Evolutionary conservation across 2,888 invertebrate species (phyloP).

Genomic region (Fissipunctia ypsillon): DNA sequence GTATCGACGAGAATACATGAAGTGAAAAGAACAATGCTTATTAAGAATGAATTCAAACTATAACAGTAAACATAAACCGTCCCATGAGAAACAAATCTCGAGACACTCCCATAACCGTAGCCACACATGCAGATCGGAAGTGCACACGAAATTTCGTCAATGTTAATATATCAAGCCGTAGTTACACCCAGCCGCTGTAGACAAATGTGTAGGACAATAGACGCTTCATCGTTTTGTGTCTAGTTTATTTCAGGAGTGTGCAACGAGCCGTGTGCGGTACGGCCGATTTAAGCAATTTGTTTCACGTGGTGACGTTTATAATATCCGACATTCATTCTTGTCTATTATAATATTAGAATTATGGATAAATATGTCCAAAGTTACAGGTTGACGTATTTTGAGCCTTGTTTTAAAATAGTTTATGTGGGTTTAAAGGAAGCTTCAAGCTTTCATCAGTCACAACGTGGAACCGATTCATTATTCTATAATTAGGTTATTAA

Average conservation of each 20-base stretch:
- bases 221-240: conserved; percentile 76
- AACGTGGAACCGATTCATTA: conserved; percentile 30
- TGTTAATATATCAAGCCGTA: conserved; percentile 61
- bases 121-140: conserved; percentile 67
- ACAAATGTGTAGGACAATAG: conserved; percentile 66
- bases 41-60: background rate
- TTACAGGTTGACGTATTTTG: conserved; percentile 18
- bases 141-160: conserved; percentile 60
- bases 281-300: conserved; percentile 78
- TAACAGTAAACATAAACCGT: conserved; percentile 22
- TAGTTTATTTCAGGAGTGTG: conserved; percentile 81
- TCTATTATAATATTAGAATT: conserved; percentile 37
- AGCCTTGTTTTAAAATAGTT: conserved; percentile 11
- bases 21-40: conserved; percentile 3
- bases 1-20: background rate
- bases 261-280: conserved; percentile 73
- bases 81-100: conserved; percentile 50
- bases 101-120: conserved; percentile 58
- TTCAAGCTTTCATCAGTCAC: conserved; percentile 35
- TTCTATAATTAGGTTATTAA: conserved; percentile 44
- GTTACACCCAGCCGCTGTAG: conserved; percentile 64
- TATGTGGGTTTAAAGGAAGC: conserved; percentile 25
- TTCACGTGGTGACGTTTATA: conserved; percentile 61
- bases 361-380: conserved; percentile 26
- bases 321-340: conserved; percentile 45